Base-by-base conservation (phyloP, 2,113 vertebrate species). In the Alces alces region DNA sequence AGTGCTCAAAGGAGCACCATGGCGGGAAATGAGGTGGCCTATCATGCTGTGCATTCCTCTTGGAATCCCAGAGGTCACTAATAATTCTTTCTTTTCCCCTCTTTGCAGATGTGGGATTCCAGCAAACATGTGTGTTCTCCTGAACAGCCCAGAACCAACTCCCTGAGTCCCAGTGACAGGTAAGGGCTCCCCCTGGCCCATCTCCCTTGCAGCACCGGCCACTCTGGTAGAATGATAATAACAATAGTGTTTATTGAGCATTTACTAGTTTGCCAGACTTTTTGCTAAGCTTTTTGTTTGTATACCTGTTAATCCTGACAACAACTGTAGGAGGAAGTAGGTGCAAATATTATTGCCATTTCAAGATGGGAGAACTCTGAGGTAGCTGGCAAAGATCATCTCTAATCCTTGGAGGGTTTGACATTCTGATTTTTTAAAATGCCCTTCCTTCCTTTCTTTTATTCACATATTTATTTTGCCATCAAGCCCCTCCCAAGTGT, bases 71-170 rank as follows among this genome's bases (percentile, higher is more conserved):
- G 55, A 55, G 23, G 28, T 93, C 45, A 60, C 86, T 96, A 70
- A 86, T 89, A 27, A 80, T 96, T 91, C 73, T 70, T 61, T 39
- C 43, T 86, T 93, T 88, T 47, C 70, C 54, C 47, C 15, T 86
- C 70, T 91, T 93, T 94, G 52, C 88, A 98, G 98, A 98, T 98
- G 98, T 96, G 90, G 88, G 82, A 25, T 60, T 95, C 97, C 83
- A 84, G 54, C 9, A 55, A 30, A 43, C 11, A 36, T 27, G 4
- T 57, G 17, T 19, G 11, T 93, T 95, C 89, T 39, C 45, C 82
- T 64, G 70, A 95, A 86, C 14, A 17, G 58, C 91, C 92, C 57
- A 91, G 30, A 88, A 23, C 27, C 64, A 80, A 7, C 30, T 76
- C 64, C 27, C 64, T 86, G 87, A 52, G 39, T 91, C 58, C 92